These are phyloP conservation scores for Coenonympha glycerion DNA, from an alignment of 2,888 invertebrate genomes.

Conservation along the genomic window DNA sequence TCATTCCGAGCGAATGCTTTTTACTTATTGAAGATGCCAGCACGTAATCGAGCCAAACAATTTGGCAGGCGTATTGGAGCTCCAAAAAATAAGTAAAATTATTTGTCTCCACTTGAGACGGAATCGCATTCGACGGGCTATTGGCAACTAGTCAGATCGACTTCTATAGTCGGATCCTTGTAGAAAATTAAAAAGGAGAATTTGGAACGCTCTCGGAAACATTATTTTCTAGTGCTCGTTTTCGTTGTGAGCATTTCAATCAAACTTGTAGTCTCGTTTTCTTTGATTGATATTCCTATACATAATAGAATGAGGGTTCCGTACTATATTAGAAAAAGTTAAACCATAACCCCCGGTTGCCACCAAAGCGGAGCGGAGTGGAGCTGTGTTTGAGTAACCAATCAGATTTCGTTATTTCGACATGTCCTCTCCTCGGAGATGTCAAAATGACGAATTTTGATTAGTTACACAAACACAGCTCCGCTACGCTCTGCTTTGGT, in stretches of 20 bases:
- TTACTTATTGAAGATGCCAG: conserved; percentile 7
- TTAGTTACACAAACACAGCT: no score
- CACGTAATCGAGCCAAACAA: conserved; percentile 16
- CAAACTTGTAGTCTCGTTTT: neutral
- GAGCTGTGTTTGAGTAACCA: no score
- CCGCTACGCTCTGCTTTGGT: no score
- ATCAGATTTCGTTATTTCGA: no score
- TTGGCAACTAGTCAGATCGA: conserved; percentile 22
- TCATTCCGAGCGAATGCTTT: conserved; percentile 2
- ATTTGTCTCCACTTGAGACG: conserved; percentile 12
- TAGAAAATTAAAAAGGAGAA: conserved; percentile 20
- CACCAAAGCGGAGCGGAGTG: no score
- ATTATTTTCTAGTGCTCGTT: conserved; percentile 18
- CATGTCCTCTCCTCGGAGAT: no score
- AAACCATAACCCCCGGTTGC: no score
- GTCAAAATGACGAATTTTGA: no score
- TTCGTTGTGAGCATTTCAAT: neutral
- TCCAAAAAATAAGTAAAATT: conserved; percentile 18
- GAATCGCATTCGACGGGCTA: conserved; percentile 18
- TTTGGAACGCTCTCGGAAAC: conserved; percentile 11
- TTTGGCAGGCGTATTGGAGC: conserved; percentile 14
- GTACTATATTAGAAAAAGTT: no score
- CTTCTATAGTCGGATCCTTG: conserved; percentile 8
- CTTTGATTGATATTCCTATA: neutral
- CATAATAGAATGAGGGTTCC: no score